Conservation (phyloP, 2,113 vertebrate species). For the Tyto alba region DNA sequence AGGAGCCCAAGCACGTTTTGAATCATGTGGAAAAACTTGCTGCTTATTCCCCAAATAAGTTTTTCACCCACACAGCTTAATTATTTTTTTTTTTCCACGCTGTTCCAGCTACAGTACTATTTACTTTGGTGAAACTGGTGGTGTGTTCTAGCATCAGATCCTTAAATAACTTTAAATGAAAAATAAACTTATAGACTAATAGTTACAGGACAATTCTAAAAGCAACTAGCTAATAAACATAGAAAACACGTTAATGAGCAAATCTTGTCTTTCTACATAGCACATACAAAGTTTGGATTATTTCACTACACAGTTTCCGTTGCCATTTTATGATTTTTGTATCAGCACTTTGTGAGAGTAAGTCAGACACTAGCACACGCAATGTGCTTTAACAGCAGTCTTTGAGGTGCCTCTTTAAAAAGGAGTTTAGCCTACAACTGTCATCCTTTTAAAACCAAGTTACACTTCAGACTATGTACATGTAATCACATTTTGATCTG, state of each 20-base stretch:
- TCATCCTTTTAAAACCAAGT: neutral
- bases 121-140: neutral
- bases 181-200: neutral
- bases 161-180: neutral
- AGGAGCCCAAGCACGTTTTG: no score
- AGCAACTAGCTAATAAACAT: neutral
- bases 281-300: neutral
- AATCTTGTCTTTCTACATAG: neutral
- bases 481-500: neutral
- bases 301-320: fast-evolving
- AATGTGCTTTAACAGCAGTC: neutral
- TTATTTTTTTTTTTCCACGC: neutral
- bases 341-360: neutral
- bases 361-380: neutral
- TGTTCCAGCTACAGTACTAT: fast-evolving
- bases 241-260: neutral
- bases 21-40: fast-evolving
- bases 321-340: neutral
- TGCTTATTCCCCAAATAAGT: fast-evolving
- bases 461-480: no score
- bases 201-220: neutral
- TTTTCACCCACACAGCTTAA: no score
- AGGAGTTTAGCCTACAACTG: neutral
- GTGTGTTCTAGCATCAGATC: neutral
- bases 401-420: neutral